These are phyloP conservation scores for Rhagonycha lutea DNA, from an alignment of 2,888 invertebrate genomes.

Conservation along the genomic window DNA sequence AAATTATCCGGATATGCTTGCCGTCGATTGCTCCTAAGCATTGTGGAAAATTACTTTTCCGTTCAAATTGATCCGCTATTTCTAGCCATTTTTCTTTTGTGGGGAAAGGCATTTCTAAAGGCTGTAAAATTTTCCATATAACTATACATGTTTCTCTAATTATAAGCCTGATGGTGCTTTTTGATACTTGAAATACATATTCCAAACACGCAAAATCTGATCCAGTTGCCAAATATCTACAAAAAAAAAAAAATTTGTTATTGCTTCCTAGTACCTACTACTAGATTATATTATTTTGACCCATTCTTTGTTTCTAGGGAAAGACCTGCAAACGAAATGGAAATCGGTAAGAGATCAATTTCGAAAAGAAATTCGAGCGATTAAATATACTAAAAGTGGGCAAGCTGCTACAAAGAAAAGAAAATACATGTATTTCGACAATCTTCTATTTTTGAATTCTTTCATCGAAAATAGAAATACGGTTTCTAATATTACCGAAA, in stretches of 20 bases:
- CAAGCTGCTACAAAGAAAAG: not conserved
- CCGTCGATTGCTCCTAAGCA: conserved; percentile 3
- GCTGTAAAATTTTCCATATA: conserved; percentile 3
- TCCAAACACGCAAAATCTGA: not conserved
- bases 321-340: conserved; percentile 33
- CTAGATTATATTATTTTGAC: not conserved
- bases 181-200: conserved; percentile 4
- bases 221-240: conserved; percentile 13
- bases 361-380: conserved; percentile 15
- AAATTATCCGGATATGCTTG: not conserved
- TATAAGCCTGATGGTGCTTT: not conserved
- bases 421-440: not conserved
- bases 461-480: not conserved
- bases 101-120: not conserved
- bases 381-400: no score
- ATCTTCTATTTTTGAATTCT: not conserved
- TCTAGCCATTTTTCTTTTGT: conserved; percentile 1
- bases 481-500: no score
- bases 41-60: not conserved
- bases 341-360: conserved; percentile 27
- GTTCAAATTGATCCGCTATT: not conserved
- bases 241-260: not conserved
- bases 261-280: not conserved
- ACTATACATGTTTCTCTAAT: not conserved
- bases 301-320: conserved; percentile 19